Percentiles rank a stretch among this genome's conserved stretches.
Conservation (phyloP, 1,140 invertebrate species). For the Caenorhabditis brenneri region DNA sequence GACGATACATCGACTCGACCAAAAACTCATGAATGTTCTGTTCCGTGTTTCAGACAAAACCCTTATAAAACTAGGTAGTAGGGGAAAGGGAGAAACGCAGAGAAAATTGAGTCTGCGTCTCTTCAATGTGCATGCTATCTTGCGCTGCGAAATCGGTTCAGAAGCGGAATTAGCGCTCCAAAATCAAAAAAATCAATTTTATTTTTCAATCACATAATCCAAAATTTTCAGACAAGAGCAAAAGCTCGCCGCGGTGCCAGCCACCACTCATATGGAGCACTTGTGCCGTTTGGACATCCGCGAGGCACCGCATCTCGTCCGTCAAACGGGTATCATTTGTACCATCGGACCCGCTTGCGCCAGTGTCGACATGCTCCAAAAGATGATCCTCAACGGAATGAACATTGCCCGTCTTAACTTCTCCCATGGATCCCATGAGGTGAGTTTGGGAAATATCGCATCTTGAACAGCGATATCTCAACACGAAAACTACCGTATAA, state of each 20-base stretch:
- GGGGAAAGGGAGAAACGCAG: neutral
- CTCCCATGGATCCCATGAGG: conserved; percentile 92
- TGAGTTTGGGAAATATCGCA: conserved; percentile 59
- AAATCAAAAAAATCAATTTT: no score
- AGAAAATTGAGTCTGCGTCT: neutral
- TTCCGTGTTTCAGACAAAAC: conserved; percentile 11
- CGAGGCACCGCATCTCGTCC: conserved; percentile 74
- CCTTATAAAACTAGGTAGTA: conserved; percentile 3
- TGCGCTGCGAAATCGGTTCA: neutral
- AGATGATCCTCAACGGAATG: conserved; percentile 98
- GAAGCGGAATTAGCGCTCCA: neutral
- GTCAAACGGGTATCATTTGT: conserved; percentile 95
- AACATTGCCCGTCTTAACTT: conserved; percentile 97
- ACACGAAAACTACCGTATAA: no score
- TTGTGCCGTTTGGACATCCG: conserved; percentile 91
- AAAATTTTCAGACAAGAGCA: conserved; percentile 65
- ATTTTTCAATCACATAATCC: neutral
- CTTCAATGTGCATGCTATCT: no score
- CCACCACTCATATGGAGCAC: conserved; percentile 79
- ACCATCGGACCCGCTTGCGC: conserved; percentile 93
- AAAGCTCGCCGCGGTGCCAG: conserved; percentile 63
- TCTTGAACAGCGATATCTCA: no score
- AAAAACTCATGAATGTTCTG: conserved; percentile 18
- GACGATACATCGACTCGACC: neutral
- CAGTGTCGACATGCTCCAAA: conserved; percentile 82